A percentile compares a stretch with the other conserved stretches of the same genome.
phyloP scores from a whole-genome alignment of 2,888 invertebrate species.

The Coleophora flavipennella region DNA sequence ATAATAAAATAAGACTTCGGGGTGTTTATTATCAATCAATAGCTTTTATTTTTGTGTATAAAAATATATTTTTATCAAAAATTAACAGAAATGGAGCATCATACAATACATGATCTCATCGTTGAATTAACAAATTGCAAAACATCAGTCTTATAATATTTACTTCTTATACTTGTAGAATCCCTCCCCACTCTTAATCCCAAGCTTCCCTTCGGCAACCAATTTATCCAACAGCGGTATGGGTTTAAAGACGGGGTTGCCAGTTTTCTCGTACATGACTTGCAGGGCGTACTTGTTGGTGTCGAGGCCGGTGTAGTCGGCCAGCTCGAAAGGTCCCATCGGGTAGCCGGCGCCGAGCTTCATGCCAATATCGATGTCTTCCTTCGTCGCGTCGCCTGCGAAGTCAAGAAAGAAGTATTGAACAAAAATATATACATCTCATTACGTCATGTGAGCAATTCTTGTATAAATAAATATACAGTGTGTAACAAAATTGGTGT shows the following conservation, averaged over 20 bases:
- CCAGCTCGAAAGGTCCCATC: conserved; percentile 91
- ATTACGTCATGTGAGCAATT: not conserved
- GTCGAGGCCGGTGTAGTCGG: conserved; percentile 90
- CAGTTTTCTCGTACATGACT: conserved; percentile 81
- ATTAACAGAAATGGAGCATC: too few species aligned
- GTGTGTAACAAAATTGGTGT: too few species aligned
- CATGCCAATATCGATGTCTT: conserved; percentile 91
- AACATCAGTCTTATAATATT: too few species aligned
- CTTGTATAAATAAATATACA: not conserved
- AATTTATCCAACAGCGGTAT: conserved; percentile 76
- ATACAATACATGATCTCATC: not conserved
- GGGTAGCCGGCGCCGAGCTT: conserved; percentile 92
- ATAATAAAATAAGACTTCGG: too few species aligned
- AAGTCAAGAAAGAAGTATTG: not conserved
- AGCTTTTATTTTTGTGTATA: too few species aligned
- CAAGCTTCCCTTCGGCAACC: conserved; percentile 84
- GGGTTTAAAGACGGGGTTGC: conserved; percentile 64
- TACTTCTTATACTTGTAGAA: conserved; percentile 83
- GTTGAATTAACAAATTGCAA: conserved; percentile 9
- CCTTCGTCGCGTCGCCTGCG: conserved; percentile 77
- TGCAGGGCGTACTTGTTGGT: conserved; percentile 83
- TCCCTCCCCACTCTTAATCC: conserved; percentile 86
- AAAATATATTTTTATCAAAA: too few species aligned
- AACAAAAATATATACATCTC: not conserved
- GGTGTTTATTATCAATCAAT: too few species aligned